Conservation (phyloP, 2,888 invertebrate species). For the Sminthurinus aureus region DNA sequence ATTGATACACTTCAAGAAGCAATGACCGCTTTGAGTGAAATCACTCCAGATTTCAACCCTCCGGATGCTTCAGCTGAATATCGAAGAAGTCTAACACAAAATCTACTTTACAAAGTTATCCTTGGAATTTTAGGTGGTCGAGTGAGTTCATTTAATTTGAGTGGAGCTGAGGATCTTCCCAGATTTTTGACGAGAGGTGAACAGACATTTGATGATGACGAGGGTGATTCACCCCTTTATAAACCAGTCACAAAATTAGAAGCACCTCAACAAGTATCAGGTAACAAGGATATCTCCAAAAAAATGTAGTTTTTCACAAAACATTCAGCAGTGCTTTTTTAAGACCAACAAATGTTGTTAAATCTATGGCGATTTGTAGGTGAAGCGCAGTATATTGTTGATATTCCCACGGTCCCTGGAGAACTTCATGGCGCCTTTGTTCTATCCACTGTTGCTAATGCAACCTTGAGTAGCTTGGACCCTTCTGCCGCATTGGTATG, state of each 20-base stretch:
- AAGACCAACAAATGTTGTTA: background rate
- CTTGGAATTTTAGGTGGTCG: background rate
- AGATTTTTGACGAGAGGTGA: constrained; percentile 73
- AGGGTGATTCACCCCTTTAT: constrained; percentile 74
- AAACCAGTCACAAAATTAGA: constrained; percentile 79
- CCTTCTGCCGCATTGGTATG: constrained; percentile 72
- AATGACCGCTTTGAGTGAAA: constrained; percentile 69
- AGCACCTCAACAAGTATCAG: constrained; percentile 70
- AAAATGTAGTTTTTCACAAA: background rate
- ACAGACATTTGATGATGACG: constrained; percentile 75
- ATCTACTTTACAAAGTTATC: constrained; percentile 79
- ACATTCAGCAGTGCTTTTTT: constrained; percentile 65
- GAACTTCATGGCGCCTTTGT: constrained; percentile 77
- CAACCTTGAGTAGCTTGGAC: constrained; percentile 71
- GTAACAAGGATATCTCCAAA: constrained; percentile 52
- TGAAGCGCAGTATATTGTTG: constrained; percentile 79
- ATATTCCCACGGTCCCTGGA: constrained; percentile 71
- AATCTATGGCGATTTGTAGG: constrained; percentile 63
- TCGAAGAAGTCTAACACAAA: constrained; percentile 74
- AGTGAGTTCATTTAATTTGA: constrained; percentile 60
- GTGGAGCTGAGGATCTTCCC: constrained; percentile 70
- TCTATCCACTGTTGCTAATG: constrained; percentile 68
- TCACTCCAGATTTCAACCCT: constrained; percentile 71
- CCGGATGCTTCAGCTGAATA: constrained; percentile 76
- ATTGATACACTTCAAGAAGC: constrained; percentile 66